phyloP scores from a whole-genome alignment of 1,140 invertebrate species.

The Cardiocondyla obscurior region DNA sequence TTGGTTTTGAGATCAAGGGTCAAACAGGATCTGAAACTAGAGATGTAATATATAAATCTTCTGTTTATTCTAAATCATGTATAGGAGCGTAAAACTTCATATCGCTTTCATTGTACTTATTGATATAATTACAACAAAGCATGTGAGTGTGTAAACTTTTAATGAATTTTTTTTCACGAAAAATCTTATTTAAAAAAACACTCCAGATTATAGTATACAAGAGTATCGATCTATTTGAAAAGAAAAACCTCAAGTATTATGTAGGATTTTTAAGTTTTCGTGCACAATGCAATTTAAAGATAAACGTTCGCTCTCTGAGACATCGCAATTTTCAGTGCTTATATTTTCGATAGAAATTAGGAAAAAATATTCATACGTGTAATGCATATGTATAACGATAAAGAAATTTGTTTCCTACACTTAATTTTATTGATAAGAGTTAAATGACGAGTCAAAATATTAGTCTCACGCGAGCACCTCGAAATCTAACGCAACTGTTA shows the following conservation, averaged over 20 bases:
- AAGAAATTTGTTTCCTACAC: neutral
- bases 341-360: neutral
- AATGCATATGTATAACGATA: neutral
- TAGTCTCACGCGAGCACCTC: constrained; percentile 3
- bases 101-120: constrained; percentile 36
- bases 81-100: constrained; percentile 52
- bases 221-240: constrained; percentile 11
- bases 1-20: constrained; percentile 23
- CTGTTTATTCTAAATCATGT: constrained; percentile 66
- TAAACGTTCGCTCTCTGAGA: neutral
- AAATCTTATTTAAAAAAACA: constrained; percentile 2
- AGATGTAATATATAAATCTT: constrained; percentile 55
- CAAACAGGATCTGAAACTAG: constrained; percentile 18
- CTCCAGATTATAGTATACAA: constrained; percentile 1
- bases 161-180: neutral
- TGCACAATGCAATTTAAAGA: neutral
- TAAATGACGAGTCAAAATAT: neutral
- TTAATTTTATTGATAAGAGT: neutral
- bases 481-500: constrained; percentile 14
- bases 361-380: neutral
- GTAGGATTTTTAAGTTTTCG: neutral
- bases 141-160: constrained; percentile 27
- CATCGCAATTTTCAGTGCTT: neutral
- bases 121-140: constrained; percentile 39
- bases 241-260: constrained; percentile 7